Conservation (phyloP, 2,113 vertebrate species). For the Caranx melampygus region DNA sequence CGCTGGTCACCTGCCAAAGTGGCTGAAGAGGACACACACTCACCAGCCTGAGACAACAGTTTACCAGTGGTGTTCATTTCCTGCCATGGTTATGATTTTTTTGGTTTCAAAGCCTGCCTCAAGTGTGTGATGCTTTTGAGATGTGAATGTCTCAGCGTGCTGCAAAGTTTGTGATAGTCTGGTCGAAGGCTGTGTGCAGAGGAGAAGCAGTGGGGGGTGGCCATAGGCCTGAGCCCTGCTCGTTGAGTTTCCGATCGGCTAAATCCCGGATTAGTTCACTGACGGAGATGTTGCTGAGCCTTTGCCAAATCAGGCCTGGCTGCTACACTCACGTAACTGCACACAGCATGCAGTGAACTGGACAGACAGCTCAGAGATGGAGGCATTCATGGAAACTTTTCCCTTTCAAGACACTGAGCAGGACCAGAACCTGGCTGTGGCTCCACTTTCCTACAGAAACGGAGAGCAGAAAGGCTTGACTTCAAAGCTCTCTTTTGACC, state of each 20-base stretch:
- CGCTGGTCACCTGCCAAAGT: slow-evolving; percentile 34
- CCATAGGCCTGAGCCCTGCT: slow-evolving; percentile 57
- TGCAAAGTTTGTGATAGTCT: not conserved
- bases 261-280: slow-evolving; percentile 81
- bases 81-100: not conserved
- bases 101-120: slow-evolving; percentile 16
- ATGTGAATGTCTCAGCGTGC: not conserved
- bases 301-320: slow-evolving; percentile 64
- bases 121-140: not conserved
- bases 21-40: not conserved
- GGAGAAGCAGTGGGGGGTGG: slow-evolving; percentile 29
- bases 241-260: slow-evolving; percentile 66
- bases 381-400: slow-evolving; percentile 38
- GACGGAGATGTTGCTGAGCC: slow-evolving; percentile 73
- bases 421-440: slow-evolving; percentile 10
- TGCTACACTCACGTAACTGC: slow-evolving; percentile 44
- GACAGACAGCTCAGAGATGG: slow-evolving; percentile 48
- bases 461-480: slow-evolving; percentile 8
- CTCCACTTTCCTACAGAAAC: not conserved
- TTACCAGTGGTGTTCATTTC: slow-evolving; percentile 14
- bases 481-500: slow-evolving; percentile 43
- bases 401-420: not conserved
- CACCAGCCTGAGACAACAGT: not conserved
- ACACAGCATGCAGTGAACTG: slow-evolving; percentile 10
- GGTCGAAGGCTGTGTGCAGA: not conserved